phyloP scores from a whole-genome alignment of 1,140 invertebrate species.

The Sinonovacula constricta region DNA sequence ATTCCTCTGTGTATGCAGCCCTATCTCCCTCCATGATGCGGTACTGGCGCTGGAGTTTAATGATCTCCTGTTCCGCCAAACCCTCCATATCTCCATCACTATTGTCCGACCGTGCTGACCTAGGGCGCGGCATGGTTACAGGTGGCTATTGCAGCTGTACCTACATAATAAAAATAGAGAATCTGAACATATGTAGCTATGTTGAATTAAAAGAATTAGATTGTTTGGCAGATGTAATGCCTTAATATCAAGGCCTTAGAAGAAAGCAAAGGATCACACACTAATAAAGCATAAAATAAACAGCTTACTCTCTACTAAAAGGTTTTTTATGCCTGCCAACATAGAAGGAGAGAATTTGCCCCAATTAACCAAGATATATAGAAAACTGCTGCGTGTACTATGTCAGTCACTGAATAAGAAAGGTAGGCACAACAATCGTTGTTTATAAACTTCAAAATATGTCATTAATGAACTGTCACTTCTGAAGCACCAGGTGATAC shows the following conservation, averaged over 20 bases:
- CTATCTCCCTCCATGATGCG: slow-evolving; percentile 88
- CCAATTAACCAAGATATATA: no score
- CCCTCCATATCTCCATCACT: slow-evolving; percentile 85
- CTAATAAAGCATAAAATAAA: no score
- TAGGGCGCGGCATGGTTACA: slow-evolving; percentile 67
- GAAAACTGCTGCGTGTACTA: no score
- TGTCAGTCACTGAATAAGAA: no score
- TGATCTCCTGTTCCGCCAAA: slow-evolving; percentile 85
- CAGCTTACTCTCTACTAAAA: neutral
- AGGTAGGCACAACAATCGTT: no score
- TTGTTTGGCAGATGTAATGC: neutral
- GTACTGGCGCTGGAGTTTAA: slow-evolving; percentile 83
- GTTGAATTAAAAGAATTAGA: neutral
- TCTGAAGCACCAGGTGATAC: no score
- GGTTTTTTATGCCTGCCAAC: no score
- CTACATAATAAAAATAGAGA: neutral
- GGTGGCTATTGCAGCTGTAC: neutral
- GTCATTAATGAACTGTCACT: no score
- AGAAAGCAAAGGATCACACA: no score
- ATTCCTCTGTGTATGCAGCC: slow-evolving; percentile 83
- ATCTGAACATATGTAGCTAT: neutral
- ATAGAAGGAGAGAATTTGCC: no score
- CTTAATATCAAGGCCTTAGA: neutral
- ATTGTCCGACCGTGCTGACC: slow-evolving; percentile 71
- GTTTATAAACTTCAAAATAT: no score